phyloP scores from a whole-genome alignment of 2,888 invertebrate genomes.

The Uropetala carovei region DNA sequence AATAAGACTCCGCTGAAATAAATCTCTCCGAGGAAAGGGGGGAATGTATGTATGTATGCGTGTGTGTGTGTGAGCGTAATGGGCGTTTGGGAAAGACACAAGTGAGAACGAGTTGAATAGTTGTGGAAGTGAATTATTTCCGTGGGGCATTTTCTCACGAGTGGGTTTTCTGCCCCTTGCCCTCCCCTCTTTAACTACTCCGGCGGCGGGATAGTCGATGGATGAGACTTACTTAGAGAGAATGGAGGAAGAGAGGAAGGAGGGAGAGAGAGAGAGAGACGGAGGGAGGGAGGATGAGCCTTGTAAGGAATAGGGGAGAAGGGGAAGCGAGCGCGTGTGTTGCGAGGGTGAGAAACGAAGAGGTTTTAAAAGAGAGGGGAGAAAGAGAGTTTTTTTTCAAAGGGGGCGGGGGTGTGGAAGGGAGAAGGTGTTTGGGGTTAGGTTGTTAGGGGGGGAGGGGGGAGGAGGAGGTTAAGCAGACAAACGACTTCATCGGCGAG shows the following conservation, averaged over 20 bases:
- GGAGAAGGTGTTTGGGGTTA: background rate
- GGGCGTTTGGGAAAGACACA: constrained; percentile 12
- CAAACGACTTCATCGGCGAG: constrained; percentile 3
- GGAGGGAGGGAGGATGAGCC: background rate
- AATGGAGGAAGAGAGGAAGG: background rate
- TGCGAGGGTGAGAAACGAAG: background rate
- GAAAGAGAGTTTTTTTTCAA: background rate
- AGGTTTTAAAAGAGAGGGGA: background rate
- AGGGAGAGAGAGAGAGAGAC: background rate
- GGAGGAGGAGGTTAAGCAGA: background rate
- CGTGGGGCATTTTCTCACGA: background rate
- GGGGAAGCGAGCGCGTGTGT: background rate
- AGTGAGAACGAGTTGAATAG: constrained; percentile 24
- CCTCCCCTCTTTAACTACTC: background rate
- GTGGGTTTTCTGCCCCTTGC: background rate
- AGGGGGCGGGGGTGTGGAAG: background rate
- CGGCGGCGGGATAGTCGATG: background rate
- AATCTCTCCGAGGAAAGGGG: background rate
- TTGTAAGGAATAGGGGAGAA: background rate
- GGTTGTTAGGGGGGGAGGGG: background rate
- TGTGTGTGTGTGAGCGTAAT: background rate
- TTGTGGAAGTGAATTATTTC: constrained; percentile 14
- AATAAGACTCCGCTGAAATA: constrained; percentile 13
- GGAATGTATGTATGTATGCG: too few species aligned
- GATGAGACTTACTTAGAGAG: background rate